These are phyloP conservation scores for Rhamnusium bicolor DNA, from an alignment of 2,888 invertebrate genomes.

Conservation along the genomic window DNA sequence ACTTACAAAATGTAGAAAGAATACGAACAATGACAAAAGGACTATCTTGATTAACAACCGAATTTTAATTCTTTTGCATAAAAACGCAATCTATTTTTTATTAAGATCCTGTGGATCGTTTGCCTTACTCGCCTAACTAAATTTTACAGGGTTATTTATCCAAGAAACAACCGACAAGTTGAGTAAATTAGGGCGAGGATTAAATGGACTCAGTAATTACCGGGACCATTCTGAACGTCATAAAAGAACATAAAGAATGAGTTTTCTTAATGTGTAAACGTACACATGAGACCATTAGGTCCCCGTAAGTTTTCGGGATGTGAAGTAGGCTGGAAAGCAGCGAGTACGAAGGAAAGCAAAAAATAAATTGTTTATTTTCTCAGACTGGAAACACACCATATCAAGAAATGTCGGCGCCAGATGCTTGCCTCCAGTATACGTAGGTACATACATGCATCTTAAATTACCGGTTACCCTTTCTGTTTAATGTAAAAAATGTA, in stretches of 20 bases:
- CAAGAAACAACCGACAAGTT: not conserved
- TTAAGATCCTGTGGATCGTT: not conserved
- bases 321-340: conserved; percentile 18
- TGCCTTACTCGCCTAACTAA: not conserved
- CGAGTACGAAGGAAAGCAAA: conserved; percentile 41
- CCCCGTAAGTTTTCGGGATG: conserved; percentile 10
- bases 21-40: no score
- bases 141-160: not conserved
- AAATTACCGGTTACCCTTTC: not conserved
- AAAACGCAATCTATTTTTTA: not conserved
- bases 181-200: conserved; percentile 3
- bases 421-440: conserved; percentile 38
- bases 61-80: no score
- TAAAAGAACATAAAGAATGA: conserved; percentile 26
- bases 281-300: conserved; percentile 36
- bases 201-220: conserved; percentile 12
- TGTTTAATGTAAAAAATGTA: no score
- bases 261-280: conserved; percentile 44
- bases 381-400: conserved; percentile 45
- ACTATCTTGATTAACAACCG: no score
- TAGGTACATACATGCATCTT: not conserved
- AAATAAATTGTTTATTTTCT: conserved; percentile 49
- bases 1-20: no score
- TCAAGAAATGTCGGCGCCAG: conserved; percentile 55
- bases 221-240: conserved; percentile 2